Percentiles rank a stretch among this genome's conserved stretches.
Evolutionary conservation across 2,113 vertebrate species (phyloP).

Genomic region (Brachyhypopomus gauderio): DNA sequence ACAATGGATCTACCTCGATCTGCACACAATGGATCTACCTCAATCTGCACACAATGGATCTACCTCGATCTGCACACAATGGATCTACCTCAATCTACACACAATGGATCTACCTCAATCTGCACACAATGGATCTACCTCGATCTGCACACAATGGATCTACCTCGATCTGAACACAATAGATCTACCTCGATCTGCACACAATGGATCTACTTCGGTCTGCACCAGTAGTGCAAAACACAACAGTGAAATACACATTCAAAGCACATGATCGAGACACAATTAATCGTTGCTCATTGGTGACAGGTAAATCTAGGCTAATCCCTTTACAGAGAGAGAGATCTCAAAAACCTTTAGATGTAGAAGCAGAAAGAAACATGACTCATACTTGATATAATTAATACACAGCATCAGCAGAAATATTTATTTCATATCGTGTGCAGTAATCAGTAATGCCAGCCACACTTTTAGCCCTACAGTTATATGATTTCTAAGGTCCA

Average conservation of each 20-base stretch:
- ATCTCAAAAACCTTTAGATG: not conserved
- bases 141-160: not conserved
- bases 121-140: not conserved
- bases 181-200: not conserved
- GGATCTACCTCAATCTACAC: not conserved
- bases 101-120: not conserved
- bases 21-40: not conserved
- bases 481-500: not conserved
- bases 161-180: not conserved
- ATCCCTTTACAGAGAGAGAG: not conserved
- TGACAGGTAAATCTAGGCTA: not conserved
- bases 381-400: conserved; percentile 24
- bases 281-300: not conserved
- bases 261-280: too few species aligned
- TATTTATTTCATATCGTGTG: too few species aligned
- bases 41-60: not conserved
- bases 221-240: too few species aligned
- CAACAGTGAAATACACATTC: too few species aligned
- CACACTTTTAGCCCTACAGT: not conserved
- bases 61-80: not conserved
- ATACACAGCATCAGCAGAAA: not conserved
- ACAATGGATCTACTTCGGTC: not conserved
- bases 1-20: not conserved
- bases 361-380: not conserved
- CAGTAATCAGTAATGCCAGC: too few species aligned